phyloP scores from a whole-genome alignment of 35 echinoderm and acorn worm genomes.

The Heliocidaris erythrogramma region DNA sequence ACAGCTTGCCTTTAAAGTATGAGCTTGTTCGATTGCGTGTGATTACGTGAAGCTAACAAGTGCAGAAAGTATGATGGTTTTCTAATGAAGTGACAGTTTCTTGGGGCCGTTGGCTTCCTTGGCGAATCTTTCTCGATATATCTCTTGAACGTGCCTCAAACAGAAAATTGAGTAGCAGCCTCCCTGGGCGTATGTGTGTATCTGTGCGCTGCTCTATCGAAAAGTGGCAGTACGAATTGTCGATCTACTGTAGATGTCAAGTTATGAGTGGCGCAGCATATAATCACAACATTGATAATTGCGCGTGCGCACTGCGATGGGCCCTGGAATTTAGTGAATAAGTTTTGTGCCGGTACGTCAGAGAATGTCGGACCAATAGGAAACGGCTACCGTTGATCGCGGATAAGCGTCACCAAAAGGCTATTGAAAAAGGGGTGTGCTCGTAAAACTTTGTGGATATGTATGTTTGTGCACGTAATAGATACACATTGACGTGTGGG shows the following conservation, averaged over 20 bases:
- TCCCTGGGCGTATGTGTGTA: background rate
- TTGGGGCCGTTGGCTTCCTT: background rate
- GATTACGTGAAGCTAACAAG: background rate
- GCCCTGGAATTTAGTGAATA: background rate
- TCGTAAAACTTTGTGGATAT: background rate
- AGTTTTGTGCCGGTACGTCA: conserved; percentile 9
- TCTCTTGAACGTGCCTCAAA: background rate
- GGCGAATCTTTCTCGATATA: background rate
- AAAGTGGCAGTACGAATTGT: background rate
- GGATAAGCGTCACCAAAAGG: background rate
- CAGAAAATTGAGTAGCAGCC: background rate
- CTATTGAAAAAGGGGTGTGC: background rate
- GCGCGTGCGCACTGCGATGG: background rate
- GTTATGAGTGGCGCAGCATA: background rate
- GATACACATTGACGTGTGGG: background rate
- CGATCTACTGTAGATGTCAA: background rate
- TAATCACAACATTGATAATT: conserved; percentile 4
- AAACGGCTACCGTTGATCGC: background rate
- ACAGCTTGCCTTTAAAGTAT: background rate
- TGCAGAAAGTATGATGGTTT: background rate
- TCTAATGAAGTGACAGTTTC: background rate
- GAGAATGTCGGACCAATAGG: background rate
- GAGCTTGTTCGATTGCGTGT: background rate
- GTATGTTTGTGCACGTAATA: background rate
- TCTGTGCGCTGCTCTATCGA: background rate